Percentiles rank a stretch among this genome's conserved stretches.
These are phyloP conservation scores for Oscheius myriophilus DNA, from an alignment of 2,888 invertebrate genomes.

Conservation along the genomic window DNA sequence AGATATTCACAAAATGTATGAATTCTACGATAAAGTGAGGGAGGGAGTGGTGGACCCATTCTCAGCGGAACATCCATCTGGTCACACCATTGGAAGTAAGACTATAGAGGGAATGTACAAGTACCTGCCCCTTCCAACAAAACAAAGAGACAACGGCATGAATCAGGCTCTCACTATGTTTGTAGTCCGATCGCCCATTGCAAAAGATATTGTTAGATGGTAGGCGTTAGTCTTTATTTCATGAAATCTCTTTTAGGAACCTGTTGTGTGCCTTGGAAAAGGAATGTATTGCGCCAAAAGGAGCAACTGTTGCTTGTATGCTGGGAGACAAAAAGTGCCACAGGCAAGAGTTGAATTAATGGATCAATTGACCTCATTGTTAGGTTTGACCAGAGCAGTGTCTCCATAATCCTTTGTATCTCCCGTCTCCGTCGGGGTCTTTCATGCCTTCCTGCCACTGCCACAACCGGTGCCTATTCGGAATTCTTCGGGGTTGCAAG, in stretches of 20 bases:
- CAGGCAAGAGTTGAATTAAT: background rate
- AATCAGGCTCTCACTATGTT: constrained; percentile 28
- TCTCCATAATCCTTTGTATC: constrained; percentile 7
- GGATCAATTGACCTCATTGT: no score
- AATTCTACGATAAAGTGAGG: constrained; percentile 21
- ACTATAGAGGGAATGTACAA: constrained; percentile 13
- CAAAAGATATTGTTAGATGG: constrained; percentile 22
- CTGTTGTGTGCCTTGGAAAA: constrained; percentile 18
- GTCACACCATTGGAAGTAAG: constrained; percentile 5
- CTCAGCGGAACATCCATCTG: constrained; percentile 25
- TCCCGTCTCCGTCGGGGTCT: constrained; percentile 1
- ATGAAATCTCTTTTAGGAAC: background rate
- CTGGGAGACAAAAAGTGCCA: background rate
- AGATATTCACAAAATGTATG: background rate
- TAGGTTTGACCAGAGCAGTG: constrained; percentile 26
- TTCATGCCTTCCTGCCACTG: constrained; percentile 6
- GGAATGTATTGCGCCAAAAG: constrained; percentile 4
- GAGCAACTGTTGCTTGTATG: constrained; percentile 12
- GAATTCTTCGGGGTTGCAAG: constrained; percentile 7
- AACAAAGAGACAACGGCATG: constrained; percentile 11
- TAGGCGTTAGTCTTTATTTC: background rate
- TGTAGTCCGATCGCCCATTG: constrained; percentile 5
- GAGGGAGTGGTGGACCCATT: constrained; percentile 11
- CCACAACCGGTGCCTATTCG: constrained; percentile 12
- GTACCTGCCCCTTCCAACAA: constrained; percentile 15